A percentile compares a stretch with the other conserved stretches of the same genome.
Evolutionary conservation across 2,888 invertebrate species (phyloP).

Genomic region (Eristalis intricaria): DNA sequence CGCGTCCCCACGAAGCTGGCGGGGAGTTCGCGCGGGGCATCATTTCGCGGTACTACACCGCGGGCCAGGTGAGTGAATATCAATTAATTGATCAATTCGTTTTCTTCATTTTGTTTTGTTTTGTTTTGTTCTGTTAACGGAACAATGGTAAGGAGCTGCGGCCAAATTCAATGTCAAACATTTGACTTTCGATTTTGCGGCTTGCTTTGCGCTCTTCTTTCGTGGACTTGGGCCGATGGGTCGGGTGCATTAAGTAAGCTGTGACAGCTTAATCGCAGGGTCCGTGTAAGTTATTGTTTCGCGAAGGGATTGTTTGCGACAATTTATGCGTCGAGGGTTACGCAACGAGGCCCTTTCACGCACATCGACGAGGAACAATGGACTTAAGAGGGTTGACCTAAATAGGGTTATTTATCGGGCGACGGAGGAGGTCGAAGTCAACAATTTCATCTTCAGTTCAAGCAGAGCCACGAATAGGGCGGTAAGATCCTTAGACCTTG

Average conservation of each 20-base stretch:
- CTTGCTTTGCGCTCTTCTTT: not conserved
- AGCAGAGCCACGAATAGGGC: no score
- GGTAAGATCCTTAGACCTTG: no score
- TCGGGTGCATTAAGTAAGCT: not conserved
- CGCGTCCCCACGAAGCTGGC: conserved; percentile 94
- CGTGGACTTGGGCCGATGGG: not conserved
- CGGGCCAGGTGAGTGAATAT: conserved; percentile 87
- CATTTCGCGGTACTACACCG: conserved; percentile 89
- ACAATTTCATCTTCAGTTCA: no score
- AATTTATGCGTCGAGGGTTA: not conserved
- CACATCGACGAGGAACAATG: conserved; percentile 9
- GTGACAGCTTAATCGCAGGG: conserved; percentile 32
- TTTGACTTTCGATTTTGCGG: not conserved
- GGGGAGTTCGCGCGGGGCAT: conserved; percentile 93
- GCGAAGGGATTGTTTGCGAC: not conserved
- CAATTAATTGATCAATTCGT: not conserved
- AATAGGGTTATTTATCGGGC: not conserved
- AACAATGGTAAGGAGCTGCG: not conserved
- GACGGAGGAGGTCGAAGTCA: no score
- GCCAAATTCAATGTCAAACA: not conserved
- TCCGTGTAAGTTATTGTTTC: not conserved
- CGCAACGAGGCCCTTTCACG: not conserved
- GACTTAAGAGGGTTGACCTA: not conserved
- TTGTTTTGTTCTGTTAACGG: not conserved
- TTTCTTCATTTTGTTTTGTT: no score